Conservation (phyloP, 2,113 vertebrate genomes). For the Petromus typicus region DNA sequence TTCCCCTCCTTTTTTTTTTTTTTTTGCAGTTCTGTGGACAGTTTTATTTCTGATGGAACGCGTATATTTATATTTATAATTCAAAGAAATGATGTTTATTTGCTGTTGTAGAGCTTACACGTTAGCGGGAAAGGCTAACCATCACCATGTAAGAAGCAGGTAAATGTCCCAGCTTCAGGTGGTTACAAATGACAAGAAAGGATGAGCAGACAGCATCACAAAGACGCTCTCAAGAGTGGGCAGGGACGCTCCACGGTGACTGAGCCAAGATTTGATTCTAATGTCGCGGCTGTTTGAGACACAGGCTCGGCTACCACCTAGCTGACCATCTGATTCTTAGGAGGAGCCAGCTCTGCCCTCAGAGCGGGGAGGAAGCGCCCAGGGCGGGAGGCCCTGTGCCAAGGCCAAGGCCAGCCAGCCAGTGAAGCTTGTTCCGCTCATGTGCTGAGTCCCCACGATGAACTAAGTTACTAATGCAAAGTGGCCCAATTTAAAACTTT, state of each 20-base stretch:
- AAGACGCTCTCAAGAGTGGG: neutral
- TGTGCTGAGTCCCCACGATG: neutral
- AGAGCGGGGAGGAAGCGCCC: neutral
- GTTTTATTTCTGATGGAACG: neutral
- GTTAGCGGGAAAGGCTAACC: neutral
- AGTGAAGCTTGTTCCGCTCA: neutral
- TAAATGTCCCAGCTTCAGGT: neutral
- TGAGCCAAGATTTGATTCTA: neutral
- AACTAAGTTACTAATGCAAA: neutral
- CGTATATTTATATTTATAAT: conserved; percentile 44
- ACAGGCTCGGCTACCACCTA: neutral
- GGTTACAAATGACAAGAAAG: neutral
- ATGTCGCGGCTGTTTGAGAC: neutral
- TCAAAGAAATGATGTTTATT: conserved; percentile 16
- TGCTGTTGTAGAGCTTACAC: neutral
- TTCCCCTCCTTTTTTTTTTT: neutral
- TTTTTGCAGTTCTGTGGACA: neutral
- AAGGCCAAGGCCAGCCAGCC: neutral
- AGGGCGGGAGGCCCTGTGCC: neutral
- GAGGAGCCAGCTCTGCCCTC: neutral
- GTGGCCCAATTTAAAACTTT: neutral
- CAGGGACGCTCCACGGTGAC: neutral
- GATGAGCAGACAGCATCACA: neutral
- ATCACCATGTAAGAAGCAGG: neutral
- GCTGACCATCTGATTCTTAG: neutral